Evolutionary conservation across 2,113 vertebrate genomes (phyloP), one percentile per base, ranked within the genome.

Genomic region (Camelus dromedarius): DNA sequence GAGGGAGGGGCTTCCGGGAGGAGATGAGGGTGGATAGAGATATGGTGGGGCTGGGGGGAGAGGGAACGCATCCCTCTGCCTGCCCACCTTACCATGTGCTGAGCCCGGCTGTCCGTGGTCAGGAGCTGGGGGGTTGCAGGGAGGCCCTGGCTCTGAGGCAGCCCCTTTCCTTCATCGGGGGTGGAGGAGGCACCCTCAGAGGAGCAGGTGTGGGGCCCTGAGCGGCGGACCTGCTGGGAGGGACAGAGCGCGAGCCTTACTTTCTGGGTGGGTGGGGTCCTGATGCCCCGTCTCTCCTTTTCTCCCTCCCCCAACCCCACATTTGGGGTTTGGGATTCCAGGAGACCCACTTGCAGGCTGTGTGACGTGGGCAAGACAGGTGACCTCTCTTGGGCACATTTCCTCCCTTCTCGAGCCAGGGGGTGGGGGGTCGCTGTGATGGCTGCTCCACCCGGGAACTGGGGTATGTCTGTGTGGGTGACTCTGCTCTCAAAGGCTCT

Each of bases 371-470:
- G 54, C 1, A 14, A 18, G 56, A 11, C 30, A 2, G 58, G 0
- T 0, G 13, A 1, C 81, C 30, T 48, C 70, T 85, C 72, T 42
- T 42, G 60, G 5, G 6, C 8, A 0, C 0, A 3, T 19, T 13
- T 64, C 18, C 80, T 83, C 20, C 13, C 50, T 70, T 11, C 89
- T 50, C 11, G 4, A 26, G 38, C 15, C 4, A 15, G 9, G 19
- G 26, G 76, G 1, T 42, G 26, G 19, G 16, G 32, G 13, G 42
- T 10, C 2, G 1, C 64, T 0, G 1, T 2, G 24, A 8, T 2
- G 70, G 81, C 58, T 2, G 14, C 14, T 5, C 3, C 38, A 11
- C 28, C 35, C 3, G 3, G 35, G 82, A 50, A 20, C 92, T 19
- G 54, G 50, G 22, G 66, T 13, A 50, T 1, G 3, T 2, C 18